Evolutionary conservation across 1,140 invertebrate species (phyloP).

Genomic region (Anastatus disparis): DNA sequence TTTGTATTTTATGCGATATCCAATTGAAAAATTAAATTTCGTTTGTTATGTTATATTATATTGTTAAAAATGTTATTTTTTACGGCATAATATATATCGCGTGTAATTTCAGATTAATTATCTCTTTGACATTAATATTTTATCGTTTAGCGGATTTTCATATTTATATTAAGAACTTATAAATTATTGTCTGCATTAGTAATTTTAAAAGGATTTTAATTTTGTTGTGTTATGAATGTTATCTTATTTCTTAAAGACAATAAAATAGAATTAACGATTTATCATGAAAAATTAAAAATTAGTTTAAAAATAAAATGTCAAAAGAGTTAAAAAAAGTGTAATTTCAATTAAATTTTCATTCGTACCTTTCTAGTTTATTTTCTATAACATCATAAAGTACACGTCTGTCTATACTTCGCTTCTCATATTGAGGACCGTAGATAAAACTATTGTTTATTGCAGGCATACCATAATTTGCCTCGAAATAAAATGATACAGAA

Average conservation of each 20-base stretch:
- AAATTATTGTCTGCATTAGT: too few species aligned
- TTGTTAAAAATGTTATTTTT: too few species aligned
- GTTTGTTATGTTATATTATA: too few species aligned
- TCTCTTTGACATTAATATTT: too few species aligned
- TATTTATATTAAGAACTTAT: too few species aligned
- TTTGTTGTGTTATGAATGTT: not conserved
- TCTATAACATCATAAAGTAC: slow-evolving; percentile 55
- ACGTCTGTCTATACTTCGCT: slow-evolving; percentile 53
- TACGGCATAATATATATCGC: too few species aligned
- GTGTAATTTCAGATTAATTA: too few species aligned
- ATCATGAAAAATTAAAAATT: not conserved
- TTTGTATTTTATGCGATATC: not conserved
- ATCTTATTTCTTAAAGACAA: not conserved
- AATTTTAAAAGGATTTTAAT: too few species aligned
- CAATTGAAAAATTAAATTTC: not conserved
- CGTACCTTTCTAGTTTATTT: slow-evolving; percentile 59
- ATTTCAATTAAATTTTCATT: not conserved
- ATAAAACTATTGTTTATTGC: slow-evolving; percentile 42
- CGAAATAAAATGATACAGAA: slow-evolving; percentile 61
- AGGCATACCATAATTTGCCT: slow-evolving; percentile 63
- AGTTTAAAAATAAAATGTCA: not conserved
- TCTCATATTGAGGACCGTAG: not conserved
- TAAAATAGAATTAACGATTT: not conserved
- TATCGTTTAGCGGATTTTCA: too few species aligned
- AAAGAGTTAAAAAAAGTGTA: not conserved